A percentile compares a stretch with the other conserved stretches of the same genome.
Conservation (phyloP, 2,797 vertebrate species). For the Taeniopygia guttata region DNA sequence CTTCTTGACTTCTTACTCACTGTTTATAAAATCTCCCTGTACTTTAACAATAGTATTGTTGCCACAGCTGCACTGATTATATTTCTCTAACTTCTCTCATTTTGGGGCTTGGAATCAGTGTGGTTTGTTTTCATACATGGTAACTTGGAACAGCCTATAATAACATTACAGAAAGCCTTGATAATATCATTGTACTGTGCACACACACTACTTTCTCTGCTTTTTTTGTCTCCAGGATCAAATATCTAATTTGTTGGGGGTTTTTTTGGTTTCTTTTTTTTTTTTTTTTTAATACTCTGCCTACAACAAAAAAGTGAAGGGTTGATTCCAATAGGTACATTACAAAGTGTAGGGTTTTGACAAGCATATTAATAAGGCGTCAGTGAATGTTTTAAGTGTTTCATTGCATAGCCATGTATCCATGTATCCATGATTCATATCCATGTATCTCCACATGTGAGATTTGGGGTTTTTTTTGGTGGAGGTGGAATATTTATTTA, state of each 20-base stretch:
- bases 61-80: slow-evolving; percentile 69
- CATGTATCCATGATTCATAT: background rate
- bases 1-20: slow-evolving; percentile 67
- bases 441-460: background rate
- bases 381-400: background rate
- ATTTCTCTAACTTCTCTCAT: slow-evolving; percentile 62
- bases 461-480: background rate
- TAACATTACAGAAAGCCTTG: slow-evolving; percentile 68
- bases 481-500: too few relatives aligned
- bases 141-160: slow-evolving; percentile 61
- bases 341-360: background rate
- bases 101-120: slow-evolving; percentile 49
- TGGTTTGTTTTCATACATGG: slow-evolving; percentile 72
- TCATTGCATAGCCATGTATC: background rate
- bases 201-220: slow-evolving; percentile 11
- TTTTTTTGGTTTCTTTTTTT: too few relatives aligned
- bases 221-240: slow-evolving; percentile 22
- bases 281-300: background rate
- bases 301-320: background rate
- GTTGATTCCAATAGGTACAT: background rate
- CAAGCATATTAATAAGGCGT: background rate
- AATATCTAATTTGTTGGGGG: background rate
- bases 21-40: slow-evolving; percentile 49
- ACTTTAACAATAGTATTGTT: slow-evolving; percentile 70
- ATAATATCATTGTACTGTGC: slow-evolving; percentile 54